A percentile compares a stretch with the other conserved stretches of the same genome.
phyloP scores from a whole-genome alignment of 1,140 invertebrate species.

The Apis laboriosa region DNA sequence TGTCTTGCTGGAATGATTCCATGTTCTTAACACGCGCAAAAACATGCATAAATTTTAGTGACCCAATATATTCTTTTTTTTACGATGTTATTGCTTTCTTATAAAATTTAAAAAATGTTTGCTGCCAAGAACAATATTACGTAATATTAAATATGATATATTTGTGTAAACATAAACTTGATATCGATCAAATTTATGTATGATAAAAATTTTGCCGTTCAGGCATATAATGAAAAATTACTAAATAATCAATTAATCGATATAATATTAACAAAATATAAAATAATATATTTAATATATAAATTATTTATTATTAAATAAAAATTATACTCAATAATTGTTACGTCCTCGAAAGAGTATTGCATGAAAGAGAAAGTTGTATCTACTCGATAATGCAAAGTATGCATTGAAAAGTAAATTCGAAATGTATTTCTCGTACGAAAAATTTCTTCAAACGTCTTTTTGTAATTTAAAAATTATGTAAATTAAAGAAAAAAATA shows the following conservation, averaged over 20 bases:
- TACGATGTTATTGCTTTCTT: background rate
- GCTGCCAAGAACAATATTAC: background rate
- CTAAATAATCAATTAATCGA: background rate
- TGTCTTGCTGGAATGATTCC: slow-evolving; percentile 17
- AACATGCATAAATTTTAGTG: background rate
- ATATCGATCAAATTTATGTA: background rate
- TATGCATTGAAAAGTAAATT: background rate
- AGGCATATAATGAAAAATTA: no score
- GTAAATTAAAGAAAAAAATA: no score
- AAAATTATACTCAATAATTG: background rate
- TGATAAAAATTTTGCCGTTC: background rate
- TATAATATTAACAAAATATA: background rate
- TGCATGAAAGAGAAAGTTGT: slow-evolving; percentile 22
- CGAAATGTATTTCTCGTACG: background rate
- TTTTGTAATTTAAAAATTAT: background rate
- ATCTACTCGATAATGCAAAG: background rate
- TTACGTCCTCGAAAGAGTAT: slow-evolving; percentile 8
- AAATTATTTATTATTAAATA: background rate
- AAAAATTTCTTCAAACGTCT: background rate
- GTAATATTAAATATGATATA: no score
- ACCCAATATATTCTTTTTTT: background rate
- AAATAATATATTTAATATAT: background rate
- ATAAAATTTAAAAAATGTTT: background rate
- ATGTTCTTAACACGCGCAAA: background rate
- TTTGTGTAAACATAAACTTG: no score